phyloP scores from a whole-genome alignment of 2,113 vertebrate species.

The Smithornis capensis region DNA sequence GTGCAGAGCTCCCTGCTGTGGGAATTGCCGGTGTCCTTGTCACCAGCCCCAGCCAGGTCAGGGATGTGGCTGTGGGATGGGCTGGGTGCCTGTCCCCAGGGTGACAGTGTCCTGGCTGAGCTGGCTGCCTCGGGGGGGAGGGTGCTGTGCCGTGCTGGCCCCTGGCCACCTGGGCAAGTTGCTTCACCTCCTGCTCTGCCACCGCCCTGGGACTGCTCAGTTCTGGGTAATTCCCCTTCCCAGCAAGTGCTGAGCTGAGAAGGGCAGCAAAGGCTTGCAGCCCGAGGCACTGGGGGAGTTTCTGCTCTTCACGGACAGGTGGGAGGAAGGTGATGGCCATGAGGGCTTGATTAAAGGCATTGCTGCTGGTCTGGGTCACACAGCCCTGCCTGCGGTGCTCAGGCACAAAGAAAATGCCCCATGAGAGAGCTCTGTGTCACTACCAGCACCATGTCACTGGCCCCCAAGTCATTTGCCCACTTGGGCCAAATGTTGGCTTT shows the following conservation, averaged over 20 bases:
- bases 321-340: neutral
- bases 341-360: neutral
- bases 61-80: neutral
- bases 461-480: neutral
- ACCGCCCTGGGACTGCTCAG: neutral
- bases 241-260: neutral
- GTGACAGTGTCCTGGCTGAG: neutral
- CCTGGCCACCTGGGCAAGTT: neutral
- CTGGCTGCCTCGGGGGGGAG: neutral
- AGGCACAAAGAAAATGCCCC: neutral
- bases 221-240: neutral
- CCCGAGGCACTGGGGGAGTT: neutral
- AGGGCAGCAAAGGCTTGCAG: neutral
- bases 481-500: neutral
- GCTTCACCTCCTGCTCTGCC: neutral
- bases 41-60: neutral
- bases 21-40: neutral
- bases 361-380: neutral
- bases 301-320: fast-evolving
- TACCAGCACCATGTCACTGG: neutral
- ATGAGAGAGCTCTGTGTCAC: neutral
- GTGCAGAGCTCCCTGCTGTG: neutral
- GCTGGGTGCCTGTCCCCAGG: neutral
- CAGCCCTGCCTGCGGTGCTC: neutral
- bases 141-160: neutral